Evolutionary conservation across 2,888 invertebrate genomes (phyloP).

Genomic region (Nebria brevicollis): DNA sequence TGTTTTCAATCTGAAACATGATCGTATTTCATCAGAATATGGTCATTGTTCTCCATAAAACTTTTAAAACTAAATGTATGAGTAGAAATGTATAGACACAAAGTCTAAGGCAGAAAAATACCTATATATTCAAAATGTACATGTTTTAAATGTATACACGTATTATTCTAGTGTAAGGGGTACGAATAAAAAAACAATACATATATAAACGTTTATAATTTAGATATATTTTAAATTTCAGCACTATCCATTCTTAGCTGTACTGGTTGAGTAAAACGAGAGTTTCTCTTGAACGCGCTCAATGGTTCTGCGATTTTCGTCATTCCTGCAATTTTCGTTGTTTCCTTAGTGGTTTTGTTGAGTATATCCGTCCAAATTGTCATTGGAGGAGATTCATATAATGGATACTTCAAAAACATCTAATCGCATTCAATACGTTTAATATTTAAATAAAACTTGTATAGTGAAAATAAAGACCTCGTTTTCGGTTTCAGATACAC

Average conservation of each 20-base stretch:
- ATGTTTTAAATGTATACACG: conserved; percentile 20
- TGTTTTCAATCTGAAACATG: conserved; percentile 2
- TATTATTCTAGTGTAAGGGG: conserved; percentile 44
- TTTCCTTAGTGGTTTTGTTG: conserved; percentile 49
- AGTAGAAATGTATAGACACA: conserved; percentile 39
- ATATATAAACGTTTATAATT: conserved; percentile 27
- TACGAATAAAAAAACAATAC: conserved; percentile 43
- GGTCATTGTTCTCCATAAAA: conserved; percentile 7
- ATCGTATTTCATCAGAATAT: not conserved
- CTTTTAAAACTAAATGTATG: conserved; percentile 40
- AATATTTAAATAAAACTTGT: conserved; percentile 7
- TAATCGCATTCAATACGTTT: conserved; percentile 49
- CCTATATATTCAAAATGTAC: conserved; percentile 40
- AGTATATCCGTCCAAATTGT: conserved; percentile 54
- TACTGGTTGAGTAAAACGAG: conserved; percentile 54
- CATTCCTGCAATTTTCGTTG: conserved; percentile 50
- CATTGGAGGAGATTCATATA: conserved; percentile 53
- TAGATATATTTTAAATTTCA: conserved; percentile 25
- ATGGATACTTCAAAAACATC: conserved; percentile 56
- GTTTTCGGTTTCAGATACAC: conserved; percentile 48
- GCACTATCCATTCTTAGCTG: conserved; percentile 52
- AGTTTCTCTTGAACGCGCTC: conserved; percentile 55
- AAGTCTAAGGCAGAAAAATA: conserved; percentile 11
- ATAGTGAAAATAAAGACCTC: conserved; percentile 50
- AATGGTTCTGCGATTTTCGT: conserved; percentile 52